Evolutionary conservation across 2,113 vertebrate genomes (phyloP).

Genomic region (Tachycineta bicolor): DNA sequence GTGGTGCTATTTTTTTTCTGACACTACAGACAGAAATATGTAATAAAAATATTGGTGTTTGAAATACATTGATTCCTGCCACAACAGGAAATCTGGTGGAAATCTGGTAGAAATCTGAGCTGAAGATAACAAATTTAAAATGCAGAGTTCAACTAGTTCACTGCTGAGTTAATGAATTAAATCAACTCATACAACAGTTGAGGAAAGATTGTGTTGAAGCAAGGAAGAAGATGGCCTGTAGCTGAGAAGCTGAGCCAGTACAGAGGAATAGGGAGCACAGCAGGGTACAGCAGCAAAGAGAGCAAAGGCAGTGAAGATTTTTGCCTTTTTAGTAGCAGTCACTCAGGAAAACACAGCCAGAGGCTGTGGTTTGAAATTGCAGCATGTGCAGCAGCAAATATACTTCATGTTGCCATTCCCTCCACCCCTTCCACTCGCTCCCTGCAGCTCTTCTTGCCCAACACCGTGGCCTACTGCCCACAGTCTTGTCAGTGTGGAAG

Average conservation of each 20-base stretch:
- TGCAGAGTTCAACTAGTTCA: background rate
- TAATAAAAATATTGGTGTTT: background rate
- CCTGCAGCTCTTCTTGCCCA: slow-evolving; percentile 1
- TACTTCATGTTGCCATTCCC: background rate
- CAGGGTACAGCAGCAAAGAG: background rate
- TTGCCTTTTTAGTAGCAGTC: background rate
- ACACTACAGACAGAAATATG: background rate
- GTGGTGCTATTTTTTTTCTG: background rate
- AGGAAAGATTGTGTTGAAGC: background rate
- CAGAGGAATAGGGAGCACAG: background rate
- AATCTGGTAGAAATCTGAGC: background rate
- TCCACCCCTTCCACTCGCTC: background rate
- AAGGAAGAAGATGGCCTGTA: background rate
- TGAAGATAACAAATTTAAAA: background rate
- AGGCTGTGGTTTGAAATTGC: background rate
- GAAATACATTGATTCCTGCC: background rate
- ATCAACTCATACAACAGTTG: background rate
- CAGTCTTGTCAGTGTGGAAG: background rate
- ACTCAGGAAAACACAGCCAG: slow-evolving; percentile 4
- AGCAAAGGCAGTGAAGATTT: background rate
- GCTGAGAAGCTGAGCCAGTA: background rate
- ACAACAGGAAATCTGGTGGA: background rate
- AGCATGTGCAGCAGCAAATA: background rate
- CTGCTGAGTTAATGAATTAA: background rate
- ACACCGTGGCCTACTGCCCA: background rate